Percentiles rank a stretch among this genome's conserved stretches.
These are phyloP conservation scores for Neria commutata DNA, from an alignment of 2,888 invertebrate species.

Conservation along the genomic window DNA sequence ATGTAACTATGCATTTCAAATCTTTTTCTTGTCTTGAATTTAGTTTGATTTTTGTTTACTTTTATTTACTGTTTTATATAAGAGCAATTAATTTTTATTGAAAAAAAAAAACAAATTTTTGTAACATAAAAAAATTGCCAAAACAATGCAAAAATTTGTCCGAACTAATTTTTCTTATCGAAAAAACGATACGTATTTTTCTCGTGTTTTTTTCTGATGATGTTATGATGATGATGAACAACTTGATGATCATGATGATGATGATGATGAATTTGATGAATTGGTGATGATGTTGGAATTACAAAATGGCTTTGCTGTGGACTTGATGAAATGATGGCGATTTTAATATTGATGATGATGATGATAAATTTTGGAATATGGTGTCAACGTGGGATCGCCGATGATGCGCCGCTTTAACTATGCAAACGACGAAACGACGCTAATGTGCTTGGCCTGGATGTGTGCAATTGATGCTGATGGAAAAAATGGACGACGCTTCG, in stretches of 20 bases:
- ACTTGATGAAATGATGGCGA: slow-evolving; percentile 62
- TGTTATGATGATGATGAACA: slow-evolving; percentile 62
- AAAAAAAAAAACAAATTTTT: slow-evolving; percentile 43
- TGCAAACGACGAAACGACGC: no score
- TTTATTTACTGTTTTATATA: slow-evolving; percentile 10
- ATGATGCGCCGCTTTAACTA: slow-evolving; percentile 8
- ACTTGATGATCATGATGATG: slow-evolving; percentile 57
- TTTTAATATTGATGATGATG: slow-evolving; percentile 49
- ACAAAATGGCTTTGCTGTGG: no score
- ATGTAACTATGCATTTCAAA: slow-evolving; percentile 33
- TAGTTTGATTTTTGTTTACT: neutral
- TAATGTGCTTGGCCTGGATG: no score
- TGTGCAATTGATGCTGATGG: neutral
- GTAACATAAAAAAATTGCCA: slow-evolving; percentile 36
- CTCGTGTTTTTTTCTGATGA: slow-evolving; percentile 64
- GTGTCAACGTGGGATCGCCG: slow-evolving; percentile 54
- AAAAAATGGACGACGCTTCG: slow-evolving; percentile 6
- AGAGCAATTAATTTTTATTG: slow-evolving; percentile 46
- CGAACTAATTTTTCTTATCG: slow-evolving; percentile 64
- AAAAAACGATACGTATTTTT: slow-evolving; percentile 64
- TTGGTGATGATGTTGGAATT: slow-evolving; percentile 45
- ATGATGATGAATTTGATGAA: slow-evolving; percentile 54
- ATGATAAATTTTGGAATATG: slow-evolving; percentile 39
- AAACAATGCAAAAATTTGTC: slow-evolving; percentile 58
- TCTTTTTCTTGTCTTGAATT: slow-evolving; percentile 30